Evolutionary conservation across 2,113 vertebrate genomes (phyloP), one percentile per base, ranked within the genome.

Genomic region (Ctenomys sociabilis): DNA sequence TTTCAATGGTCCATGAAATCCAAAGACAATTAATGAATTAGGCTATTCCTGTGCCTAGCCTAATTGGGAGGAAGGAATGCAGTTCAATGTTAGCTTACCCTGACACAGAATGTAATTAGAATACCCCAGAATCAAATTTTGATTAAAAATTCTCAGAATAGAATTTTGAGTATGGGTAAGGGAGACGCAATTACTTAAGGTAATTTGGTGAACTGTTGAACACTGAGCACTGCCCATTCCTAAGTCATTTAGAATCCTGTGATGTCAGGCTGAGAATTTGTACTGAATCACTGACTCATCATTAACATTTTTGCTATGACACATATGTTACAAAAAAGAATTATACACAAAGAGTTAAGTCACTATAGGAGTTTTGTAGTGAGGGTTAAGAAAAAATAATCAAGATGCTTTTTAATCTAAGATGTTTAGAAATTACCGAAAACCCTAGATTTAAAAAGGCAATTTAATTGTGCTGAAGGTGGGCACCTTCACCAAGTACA

Each of bases 1-100:
- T 95, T 73, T 90, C 91, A 82, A 84, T 75, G 61, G 88, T 26
- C 77, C 95, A 63, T 92, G 91, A 96, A 95, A 94, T 96, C 88
- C 45, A 85, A 95, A 88, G 77, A 78, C 70, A 91, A 0, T 96
- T 75, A 92, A 85, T 92, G 82, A 72, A 73, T 85, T 90, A 70
- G 92, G 77, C 52, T n/a, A 63, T 61, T 84, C 77, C 40, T 26
- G 45, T 26, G 72, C 30, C 94, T n/a, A n/a, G n/a, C n/a, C n/a
- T n/a, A n/a, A n/a, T 86, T 61, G 72, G 68, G 81, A 95, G 40
- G 80, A 75, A 40, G 64, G 37, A 49, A 83, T 32, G 40, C 5
- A 68, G 85, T 91, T 97, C 94, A 82, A 63, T 84, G 57, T 64
- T 75, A 75, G 90, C 86, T 88, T 63, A 93, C 72, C 13, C 13